These are phyloP conservation scores for Aldabrachelys gigantea DNA, from an alignment of 2,113 vertebrate genomes.

Conservation along the genomic window DNA sequence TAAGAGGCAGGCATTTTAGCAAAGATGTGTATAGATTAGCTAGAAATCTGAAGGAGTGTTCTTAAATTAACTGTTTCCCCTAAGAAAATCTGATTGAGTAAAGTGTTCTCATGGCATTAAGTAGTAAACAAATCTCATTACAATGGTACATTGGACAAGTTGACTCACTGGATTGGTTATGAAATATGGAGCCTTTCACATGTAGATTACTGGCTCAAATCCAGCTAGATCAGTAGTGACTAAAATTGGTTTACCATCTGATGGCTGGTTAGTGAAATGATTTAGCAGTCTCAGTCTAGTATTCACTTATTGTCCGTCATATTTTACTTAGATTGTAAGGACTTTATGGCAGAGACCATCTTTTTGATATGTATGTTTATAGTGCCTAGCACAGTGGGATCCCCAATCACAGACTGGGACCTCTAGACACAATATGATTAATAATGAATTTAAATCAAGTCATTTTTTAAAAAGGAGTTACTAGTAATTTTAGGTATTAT, in stretches of 20 bases:
- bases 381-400: background rate
- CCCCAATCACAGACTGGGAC: background rate
- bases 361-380: rapidly evolving
- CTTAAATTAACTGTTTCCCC: background rate
- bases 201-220: background rate
- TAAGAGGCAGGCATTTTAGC: background rate
- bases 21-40: background rate
- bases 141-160: background rate
- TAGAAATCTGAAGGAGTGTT: constrained; percentile 7
- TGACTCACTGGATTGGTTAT: background rate
- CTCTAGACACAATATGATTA: background rate
- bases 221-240: background rate
- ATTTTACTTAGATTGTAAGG: background rate
- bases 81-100: constrained; percentile 1
- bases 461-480: background rate
- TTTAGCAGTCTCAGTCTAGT: background rate
- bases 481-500: background rate
- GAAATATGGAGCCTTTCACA: background rate
- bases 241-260: background rate
- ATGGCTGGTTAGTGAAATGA: background rate
- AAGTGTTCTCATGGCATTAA: background rate
- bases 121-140: background rate
- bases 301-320: background rate
- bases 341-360: background rate
- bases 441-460: background rate